phyloP scores from a whole-genome alignment of 2,888 invertebrate genomes.

The Drosophila meridiana region DNA sequence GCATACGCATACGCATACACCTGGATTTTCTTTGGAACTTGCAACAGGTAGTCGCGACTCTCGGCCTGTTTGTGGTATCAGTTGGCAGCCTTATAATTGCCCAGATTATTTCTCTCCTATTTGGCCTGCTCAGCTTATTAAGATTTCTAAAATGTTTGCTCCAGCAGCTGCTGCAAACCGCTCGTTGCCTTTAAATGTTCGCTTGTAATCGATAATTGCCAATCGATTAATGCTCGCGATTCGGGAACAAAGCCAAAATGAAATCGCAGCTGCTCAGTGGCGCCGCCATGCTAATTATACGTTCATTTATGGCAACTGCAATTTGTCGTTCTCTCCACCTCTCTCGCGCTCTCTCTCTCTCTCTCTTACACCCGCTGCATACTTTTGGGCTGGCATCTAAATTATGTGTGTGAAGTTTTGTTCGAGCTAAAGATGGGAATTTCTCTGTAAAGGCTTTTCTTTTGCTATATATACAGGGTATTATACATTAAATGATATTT shows the following conservation, averaged over 20 bases:
- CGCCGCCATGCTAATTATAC: constrained; percentile 27
- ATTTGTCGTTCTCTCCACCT: not conserved
- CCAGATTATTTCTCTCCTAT: constrained; percentile 70
- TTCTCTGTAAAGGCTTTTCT: not conserved
- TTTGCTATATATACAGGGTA: not conserved
- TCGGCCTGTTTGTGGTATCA: constrained; percentile 57
- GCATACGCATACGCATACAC: constrained; percentile 8
- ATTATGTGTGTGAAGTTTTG: not conserved
- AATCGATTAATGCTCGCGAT: constrained; percentile 35
- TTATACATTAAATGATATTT: not conserved
- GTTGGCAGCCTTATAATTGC: constrained; percentile 71
- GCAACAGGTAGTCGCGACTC: constrained; percentile 34
- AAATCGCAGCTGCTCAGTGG: constrained; percentile 26
- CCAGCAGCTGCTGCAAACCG: not conserved
- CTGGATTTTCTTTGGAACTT: constrained; percentile 51
- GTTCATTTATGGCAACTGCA: not conserved
- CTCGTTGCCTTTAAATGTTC: constrained; percentile 10
- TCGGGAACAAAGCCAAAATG: constrained; percentile 15
- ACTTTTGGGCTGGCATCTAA: constrained; percentile 38
- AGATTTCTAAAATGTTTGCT: constrained; percentile 64
- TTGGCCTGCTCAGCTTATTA: constrained; percentile 71
- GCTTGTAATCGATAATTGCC: constrained; percentile 17
- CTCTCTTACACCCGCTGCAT: constrained; percentile 25
- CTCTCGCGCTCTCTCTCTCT: not conserved
- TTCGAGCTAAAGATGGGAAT: not conserved